phyloP scores from a whole-genome alignment of 2,797 vertebrate genomes.

The Allobates femoralis region DNA sequence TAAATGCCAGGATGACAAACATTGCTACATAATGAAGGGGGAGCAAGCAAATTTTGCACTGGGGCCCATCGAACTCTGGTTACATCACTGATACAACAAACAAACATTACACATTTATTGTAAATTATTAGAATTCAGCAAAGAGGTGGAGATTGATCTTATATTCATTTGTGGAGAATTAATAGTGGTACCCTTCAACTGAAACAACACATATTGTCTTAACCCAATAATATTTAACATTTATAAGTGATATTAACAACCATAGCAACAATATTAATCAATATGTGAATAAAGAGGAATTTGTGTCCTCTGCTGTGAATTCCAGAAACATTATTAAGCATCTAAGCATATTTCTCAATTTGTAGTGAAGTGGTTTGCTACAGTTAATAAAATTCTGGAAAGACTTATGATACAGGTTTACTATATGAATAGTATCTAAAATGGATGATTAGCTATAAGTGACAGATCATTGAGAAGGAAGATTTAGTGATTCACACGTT shows the following conservation, averaged over 20 bases:
- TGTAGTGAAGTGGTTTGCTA: not conserved
- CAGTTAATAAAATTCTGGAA: not conserved
- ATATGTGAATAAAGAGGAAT: not conserved
- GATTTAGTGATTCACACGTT: not conserved
- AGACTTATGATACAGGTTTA: not conserved
- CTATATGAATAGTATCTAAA: slow-evolving; percentile 7
- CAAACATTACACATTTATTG: not conserved
- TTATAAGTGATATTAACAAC: not conserved
- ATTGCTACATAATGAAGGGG: not conserved
- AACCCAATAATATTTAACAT: not conserved
- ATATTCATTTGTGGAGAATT: not conserved
- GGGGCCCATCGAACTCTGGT: too few relatives aligned
- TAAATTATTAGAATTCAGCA: not conserved
- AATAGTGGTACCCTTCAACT: not conserved
- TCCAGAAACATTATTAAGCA: not conserved
- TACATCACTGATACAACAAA: not conserved
- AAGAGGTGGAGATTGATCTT: not conserved
- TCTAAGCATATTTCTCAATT: not conserved
- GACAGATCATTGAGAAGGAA: not conserved
- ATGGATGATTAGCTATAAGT: not conserved
- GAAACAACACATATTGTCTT: not conserved
- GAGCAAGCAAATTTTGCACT: not conserved
- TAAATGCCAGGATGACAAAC: too few relatives aligned
- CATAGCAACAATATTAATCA: not conserved
- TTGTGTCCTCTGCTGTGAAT: not conserved